Base-by-base conservation (phyloP, 1,140 invertebrate genomes). In the Bacillus rossius region DNA sequence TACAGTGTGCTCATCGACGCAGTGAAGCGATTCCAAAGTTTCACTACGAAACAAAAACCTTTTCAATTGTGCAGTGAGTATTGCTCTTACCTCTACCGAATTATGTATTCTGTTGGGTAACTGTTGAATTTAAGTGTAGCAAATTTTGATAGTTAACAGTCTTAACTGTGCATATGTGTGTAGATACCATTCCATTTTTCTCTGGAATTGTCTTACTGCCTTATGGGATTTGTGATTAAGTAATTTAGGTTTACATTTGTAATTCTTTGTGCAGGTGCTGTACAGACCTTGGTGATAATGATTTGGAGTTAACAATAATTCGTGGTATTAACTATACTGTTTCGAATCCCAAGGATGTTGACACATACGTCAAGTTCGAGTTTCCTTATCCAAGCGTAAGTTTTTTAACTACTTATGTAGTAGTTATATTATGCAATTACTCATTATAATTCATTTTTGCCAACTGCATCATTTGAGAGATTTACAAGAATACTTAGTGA, bases 361-460 rank as follows among this genome's bases (percentile, higher is more conserved):
- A 98, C 68, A 97, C 94, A 3, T 98, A 94, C 73, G 89, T 98
- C 5, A 93, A 88, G 71, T 91, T 90, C 67, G 94, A 97, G 71
- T 94, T 98, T 75, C 94, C 94, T 2, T 93, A 86, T 72, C 91
- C 94, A 8, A 84, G 84, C 71, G 90, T 91, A 76, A 81, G 80
- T 77, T 57, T 40, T 40, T 40, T 13, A 40, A n/a, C n/a, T n/a
- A 40, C n/a, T n/a, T 40, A 13, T 13, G 38, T 13, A 40, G 38
- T 40, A n/a, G 10, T 40, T 40, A n/a, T 40, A n/a, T 13, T 13
- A 40, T 40, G n/a, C 10, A 40, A 40, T 40, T 40, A 40, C n/a
- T 13, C n/a, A 40, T n/a, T n/a, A n/a, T n/a, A n/a, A n/a, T n/a
- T n/a, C n/a, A n/a, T n/a, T n/a, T n/a, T n/a, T n/a, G n/a, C n/a